Base-by-base conservation (phyloP, 1,140 invertebrate species). In the Hycleus cichorii region DNA sequence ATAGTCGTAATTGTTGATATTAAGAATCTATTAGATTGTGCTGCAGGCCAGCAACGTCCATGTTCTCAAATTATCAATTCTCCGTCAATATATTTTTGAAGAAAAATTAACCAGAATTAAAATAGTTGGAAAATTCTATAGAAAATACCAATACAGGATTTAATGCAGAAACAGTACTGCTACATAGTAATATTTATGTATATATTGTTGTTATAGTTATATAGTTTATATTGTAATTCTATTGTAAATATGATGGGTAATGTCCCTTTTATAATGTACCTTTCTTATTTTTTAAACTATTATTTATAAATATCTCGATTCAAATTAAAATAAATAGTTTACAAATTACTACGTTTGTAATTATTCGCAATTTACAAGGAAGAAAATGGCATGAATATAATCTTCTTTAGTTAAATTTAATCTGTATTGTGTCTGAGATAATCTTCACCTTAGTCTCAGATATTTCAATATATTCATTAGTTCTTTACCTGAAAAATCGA, bases 121-220 rank as follows among this genome's bases (percentile, higher is more conserved):
- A 4, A 2, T 32, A 32, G 32, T 4, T 7, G 32, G 3, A 32
- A 32, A 32, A 32, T 18, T 18, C 18, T 18, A 18, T 18, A 18
- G 18, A 18, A 18, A 18, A 18, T 18, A 1, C 32, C 2, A 18
- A 18, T 18, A 1, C 3, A 32, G 7, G 32, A 32, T 32, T 65
- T 59, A 65, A 64, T 65, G 62, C 47, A 60, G 11, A 42, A 42
- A 55, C 49, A 63, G 62, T 39, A 59, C 49, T 64, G 63, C 18
- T 18, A 18, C 18, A 18, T 18, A 18, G 18, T 18, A 18, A 18
- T 18, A 18, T 18, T 18, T 59, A 54, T 69, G 64, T 70, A 69
- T 47, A 70, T 70, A 70, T 68, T 72, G 69, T 71, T 72, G 65
- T 71, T 68, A 69, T 69, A 71, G 65, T 69, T 64, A 72, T 70